phyloP scores from a whole-genome alignment of 2,113 vertebrate species.

The Canis aureus region DNA sequence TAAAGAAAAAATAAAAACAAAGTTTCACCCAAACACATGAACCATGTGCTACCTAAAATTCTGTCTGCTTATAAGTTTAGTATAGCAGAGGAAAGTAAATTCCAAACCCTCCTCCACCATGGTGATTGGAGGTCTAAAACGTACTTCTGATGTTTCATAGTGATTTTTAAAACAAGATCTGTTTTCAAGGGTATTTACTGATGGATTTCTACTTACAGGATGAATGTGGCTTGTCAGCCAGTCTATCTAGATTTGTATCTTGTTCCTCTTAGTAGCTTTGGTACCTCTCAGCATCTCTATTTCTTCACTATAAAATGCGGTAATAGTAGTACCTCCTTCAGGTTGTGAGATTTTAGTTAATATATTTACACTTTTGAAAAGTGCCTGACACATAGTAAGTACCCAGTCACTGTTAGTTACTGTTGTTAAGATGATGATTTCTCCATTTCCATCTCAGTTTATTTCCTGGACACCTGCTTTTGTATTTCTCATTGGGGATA shows the following conservation, averaged over 20 bases:
- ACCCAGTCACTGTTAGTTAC: neutral
- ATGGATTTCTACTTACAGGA: neutral
- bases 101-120: neutral
- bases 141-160: neutral
- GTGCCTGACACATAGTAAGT: neutral
- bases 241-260: neutral
- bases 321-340: neutral
- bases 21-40: neutral
- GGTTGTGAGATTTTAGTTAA: neutral
- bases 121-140: neutral
- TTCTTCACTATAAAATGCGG: neutral
- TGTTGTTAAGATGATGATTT: neutral
- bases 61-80: neutral
- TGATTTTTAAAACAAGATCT: neutral
- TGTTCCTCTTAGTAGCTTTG: neutral
- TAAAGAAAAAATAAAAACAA: neutral
- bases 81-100: neutral
- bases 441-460: neutral
- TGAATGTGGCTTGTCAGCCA: neutral
- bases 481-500: neutral
- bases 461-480: neutral
- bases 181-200: neutral
- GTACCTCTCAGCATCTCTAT: neutral
- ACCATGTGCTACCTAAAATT: neutral
- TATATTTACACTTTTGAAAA: neutral